A percentile compares a stretch with the other conserved stretches of the same genome.
Conservation (phyloP, 2,888 invertebrate species). For the Brenthis daphne region DNA sequence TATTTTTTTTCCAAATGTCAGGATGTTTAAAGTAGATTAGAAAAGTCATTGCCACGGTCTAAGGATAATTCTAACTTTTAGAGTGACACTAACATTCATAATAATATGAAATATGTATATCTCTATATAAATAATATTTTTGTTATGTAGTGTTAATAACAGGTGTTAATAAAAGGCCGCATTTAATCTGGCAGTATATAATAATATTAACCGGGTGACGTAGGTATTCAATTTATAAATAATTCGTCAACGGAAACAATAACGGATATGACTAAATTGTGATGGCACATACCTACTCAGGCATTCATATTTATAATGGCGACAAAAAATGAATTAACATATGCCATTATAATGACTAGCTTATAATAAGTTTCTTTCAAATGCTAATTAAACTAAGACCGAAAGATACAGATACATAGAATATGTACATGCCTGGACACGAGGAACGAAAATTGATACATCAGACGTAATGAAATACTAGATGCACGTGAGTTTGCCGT, state of each 20-base stretch:
- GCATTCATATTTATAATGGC: slow-evolving; percentile 22
- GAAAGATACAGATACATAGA: slow-evolving; percentile 18
- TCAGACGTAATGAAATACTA: slow-evolving; percentile 40
- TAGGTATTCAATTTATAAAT: slow-evolving; percentile 15
- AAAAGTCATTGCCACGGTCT: not conserved
- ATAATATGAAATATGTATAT: no score
- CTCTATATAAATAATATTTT: no score
- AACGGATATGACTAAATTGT: slow-evolving; percentile 37
- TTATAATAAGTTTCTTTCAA: slow-evolving; percentile 16
- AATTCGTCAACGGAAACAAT: slow-evolving; percentile 46
- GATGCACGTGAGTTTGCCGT: slow-evolving; percentile 32
- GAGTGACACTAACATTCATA: no score
- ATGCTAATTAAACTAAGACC: slow-evolving; percentile 19
- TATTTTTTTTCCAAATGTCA: slow-evolving; percentile 4
- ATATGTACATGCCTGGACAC: slow-evolving; percentile 20
- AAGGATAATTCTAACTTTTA: no score
- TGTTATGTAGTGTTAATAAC: no score
- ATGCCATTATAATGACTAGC: slow-evolving; percentile 17
- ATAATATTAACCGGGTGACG: not conserved
- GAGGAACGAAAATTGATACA: slow-evolving; percentile 39
- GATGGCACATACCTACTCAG: slow-evolving; percentile 17
- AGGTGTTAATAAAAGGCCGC: not conserved
- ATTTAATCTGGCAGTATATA: not conserved
- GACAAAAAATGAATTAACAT: slow-evolving; percentile 24
- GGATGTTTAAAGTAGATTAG: slow-evolving; percentile 16